Evolutionary conservation across 2,888 invertebrate species (phyloP).

Genomic region (Acanthosoma haemorrhoidale): DNA sequence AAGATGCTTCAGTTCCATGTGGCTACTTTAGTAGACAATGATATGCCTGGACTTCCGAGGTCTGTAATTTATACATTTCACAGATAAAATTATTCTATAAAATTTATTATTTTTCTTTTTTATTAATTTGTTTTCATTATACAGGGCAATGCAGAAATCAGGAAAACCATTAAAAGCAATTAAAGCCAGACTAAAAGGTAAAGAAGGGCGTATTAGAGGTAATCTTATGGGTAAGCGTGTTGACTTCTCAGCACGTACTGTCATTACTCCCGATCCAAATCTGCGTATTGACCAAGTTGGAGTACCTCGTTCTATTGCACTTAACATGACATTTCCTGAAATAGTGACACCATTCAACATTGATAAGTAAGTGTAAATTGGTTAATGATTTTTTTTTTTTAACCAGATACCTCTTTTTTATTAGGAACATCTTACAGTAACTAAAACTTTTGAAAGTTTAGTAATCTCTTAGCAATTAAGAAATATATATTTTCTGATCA

Average conservation of each 20-base stretch:
- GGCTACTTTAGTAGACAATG: slow-evolving; percentile 96
- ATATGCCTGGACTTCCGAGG: slow-evolving; percentile 95
- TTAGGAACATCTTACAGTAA: too few relatives aligned
- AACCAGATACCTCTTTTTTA: too few relatives aligned
- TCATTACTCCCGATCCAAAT: slow-evolving; percentile 95
- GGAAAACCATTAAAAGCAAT: slow-evolving; percentile 97
- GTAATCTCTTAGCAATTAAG: too few relatives aligned
- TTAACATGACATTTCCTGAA: slow-evolving; percentile 98
- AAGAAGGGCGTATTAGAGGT: slow-evolving; percentile 97
- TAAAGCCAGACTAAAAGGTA: slow-evolving; percentile 93
- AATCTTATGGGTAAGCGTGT: slow-evolving; percentile 99
- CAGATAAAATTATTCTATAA: not conserved
- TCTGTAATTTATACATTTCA: slow-evolving; percentile 42
- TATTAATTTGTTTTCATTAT: slow-evolving; percentile 13
- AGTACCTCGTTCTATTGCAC: slow-evolving; percentile 95
- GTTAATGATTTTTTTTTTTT: not conserved
- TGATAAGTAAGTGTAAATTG: slow-evolving; percentile 61
- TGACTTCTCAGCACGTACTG: slow-evolving; percentile 98
- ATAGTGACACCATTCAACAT: slow-evolving; percentile 99
- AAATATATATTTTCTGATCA: too few relatives aligned
- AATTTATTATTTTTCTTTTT: not conserved
- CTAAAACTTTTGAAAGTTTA: too few relatives aligned
- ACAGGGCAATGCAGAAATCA: slow-evolving; percentile 94
- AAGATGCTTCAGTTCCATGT: slow-evolving; percentile 98
- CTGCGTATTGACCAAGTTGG: slow-evolving; percentile 90